These are phyloP conservation scores for Cynopterus sphinx DNA, from an alignment of 2,797 vertebrate species.

Conservation along the genomic window DNA sequence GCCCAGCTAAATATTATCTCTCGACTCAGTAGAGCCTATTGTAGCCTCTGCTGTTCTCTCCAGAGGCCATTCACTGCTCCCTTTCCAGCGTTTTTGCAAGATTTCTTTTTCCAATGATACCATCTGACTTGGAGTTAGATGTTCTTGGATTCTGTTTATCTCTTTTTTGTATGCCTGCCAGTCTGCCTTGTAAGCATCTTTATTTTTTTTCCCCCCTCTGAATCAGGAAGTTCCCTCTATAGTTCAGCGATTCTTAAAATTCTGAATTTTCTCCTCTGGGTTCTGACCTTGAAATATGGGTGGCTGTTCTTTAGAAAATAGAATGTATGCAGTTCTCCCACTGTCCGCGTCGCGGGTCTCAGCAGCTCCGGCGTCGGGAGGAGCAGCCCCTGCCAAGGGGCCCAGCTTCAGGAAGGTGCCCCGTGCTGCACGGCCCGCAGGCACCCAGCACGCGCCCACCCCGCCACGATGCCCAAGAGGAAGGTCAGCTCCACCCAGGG, in stretches of 20 bases:
- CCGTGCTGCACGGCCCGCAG: too few species aligned
- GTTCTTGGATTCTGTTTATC: conserved; percentile 84
- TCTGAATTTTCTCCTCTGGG: conserved; percentile 82
- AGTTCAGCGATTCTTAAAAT: conserved; percentile 81
- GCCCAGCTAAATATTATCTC: background rate
- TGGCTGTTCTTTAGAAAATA: conserved; percentile 81
- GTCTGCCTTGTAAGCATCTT: conserved; percentile 85
- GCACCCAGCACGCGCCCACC: too few species aligned
- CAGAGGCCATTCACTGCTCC: conserved; percentile 58
- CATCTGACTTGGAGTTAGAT: conserved; percentile 87
- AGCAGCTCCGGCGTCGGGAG: too few species aligned
- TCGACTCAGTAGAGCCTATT: too few species aligned
- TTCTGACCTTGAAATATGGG: conserved; percentile 73
- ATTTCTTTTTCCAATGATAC: conserved; percentile 85
- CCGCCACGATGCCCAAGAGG: too few species aligned
- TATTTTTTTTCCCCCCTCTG: conserved; percentile 84
- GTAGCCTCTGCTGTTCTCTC: background rate
- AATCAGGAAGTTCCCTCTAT: conserved; percentile 86
- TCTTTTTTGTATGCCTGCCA: conserved; percentile 86
- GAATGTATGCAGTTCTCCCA: conserved; percentile 77
- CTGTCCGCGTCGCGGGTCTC: too few species aligned
- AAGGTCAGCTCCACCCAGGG: too few species aligned
- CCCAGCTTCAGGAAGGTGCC: too few species aligned
- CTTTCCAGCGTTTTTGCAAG: conserved; percentile 82
- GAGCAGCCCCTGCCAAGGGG: too few species aligned